Conservation (phyloP, 2,797 vertebrate species). For the Mormyrus hasselquistii region DNA sequence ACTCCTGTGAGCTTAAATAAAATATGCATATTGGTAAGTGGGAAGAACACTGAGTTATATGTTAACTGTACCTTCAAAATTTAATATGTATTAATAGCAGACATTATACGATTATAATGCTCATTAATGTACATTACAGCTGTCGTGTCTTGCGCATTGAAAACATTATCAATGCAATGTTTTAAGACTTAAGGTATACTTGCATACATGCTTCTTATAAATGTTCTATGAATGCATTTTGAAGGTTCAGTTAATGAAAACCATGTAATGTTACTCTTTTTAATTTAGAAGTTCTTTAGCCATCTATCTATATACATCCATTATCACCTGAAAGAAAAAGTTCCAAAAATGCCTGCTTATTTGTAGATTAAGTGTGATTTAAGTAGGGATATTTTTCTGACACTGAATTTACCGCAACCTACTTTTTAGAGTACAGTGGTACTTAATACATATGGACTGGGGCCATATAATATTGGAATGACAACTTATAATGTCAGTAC, state of each 20-base stretch:
- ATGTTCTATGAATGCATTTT: background rate
- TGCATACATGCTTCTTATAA: background rate
- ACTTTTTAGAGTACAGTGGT: background rate
- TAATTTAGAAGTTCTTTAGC: background rate
- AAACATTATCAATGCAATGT: background rate
- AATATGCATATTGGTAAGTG: background rate
- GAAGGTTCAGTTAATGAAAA: background rate
- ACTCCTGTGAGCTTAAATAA: background rate
- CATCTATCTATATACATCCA: background rate
- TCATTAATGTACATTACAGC: background rate
- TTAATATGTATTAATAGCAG: background rate
- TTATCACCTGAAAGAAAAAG: background rate
- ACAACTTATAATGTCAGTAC: background rate
- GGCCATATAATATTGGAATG: background rate
- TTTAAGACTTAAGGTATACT: background rate
- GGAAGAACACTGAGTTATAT: background rate
- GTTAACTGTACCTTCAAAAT: background rate
- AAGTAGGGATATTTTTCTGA: background rate
- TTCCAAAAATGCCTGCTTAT: background rate
- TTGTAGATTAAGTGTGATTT: background rate
- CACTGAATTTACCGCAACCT: background rate
- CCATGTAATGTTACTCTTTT: background rate
- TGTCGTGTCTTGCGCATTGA: background rate
- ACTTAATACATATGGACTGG: background rate
- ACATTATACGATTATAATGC: background rate